Evolutionary conservation across 2,797 vertebrate genomes (phyloP), one percentile per base, ranked within the genome.

Genomic region (Poeciliopsis paucimaculata): DNA sequence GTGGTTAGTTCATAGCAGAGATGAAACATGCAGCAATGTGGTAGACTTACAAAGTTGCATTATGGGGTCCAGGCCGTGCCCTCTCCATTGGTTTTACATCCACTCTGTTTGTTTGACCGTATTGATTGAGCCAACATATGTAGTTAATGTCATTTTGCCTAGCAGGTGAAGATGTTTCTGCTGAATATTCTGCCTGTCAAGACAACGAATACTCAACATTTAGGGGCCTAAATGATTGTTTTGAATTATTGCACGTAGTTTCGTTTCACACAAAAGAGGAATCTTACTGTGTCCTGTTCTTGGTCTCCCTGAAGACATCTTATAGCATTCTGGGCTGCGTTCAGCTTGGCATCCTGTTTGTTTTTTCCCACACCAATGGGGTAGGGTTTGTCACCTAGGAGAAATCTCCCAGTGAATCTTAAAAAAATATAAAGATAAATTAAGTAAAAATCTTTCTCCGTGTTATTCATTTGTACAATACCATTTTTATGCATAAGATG

Each of bases 101-200:
- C 36, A 90, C 0, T 18, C 2, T 77, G 3, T 72, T 86, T 28
- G 0, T 78, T 41, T 84, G 83, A 47, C 83, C 70, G 9, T 74
- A 81, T 71, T 95, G 91, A 87, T 96, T 95, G 26, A 96, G 91
- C 95, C 94, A 96, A 74, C 89, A 82, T 3, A 83, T 84, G 26
- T 85, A 95, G 62, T 95, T 95, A 10, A 77, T 71, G 34, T 1
- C n/a, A 3, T 39, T 53, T 10, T 46, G 23, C 10, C 3, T 62
- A 34, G 10, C 62, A 5, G 81, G 3, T 60, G 62, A 4, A 28
- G 76, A 47, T n/a, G 23, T 23, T 26, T 73, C 81, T 49, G 45
- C 1, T 18, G 47, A 2, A 4, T 60, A 26, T 49, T 79, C 82
- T 20, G 10, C 81, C 87, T 93, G 86, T 55, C 8, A 76, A 79